Percentiles rank a stretch among this genome's conserved stretches.
phyloP scores from a whole-genome alignment of 2,888 invertebrate genomes.

The Magallana nippona region DNA sequence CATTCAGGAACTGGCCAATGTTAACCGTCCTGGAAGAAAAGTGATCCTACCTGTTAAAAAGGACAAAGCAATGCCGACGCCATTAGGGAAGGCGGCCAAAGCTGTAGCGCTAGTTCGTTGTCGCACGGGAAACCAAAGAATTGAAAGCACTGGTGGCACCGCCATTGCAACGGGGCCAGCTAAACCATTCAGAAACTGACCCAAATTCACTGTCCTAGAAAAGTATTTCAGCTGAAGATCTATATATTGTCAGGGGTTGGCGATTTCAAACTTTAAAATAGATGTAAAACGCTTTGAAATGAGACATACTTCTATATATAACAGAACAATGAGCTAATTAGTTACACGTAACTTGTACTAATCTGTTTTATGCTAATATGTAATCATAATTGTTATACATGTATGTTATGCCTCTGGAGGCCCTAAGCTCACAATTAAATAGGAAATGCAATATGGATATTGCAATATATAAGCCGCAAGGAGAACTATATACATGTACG shows the following conservation, averaged over 20 bases:
- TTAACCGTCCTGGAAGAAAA: conserved; percentile 72
- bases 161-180: conserved; percentile 80
- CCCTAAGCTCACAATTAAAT: too few species aligned
- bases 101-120: conserved; percentile 81
- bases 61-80: conserved; percentile 69
- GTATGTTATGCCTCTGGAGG: too few species aligned
- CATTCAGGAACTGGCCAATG: conserved; percentile 80
- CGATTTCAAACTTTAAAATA: too few species aligned
- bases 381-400: too few species aligned
- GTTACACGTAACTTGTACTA: neutral
- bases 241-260: too few species aligned
- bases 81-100: conserved; percentile 58
- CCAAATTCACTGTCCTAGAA: conserved; percentile 76
- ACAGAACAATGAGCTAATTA: neutral
- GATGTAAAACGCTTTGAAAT: neutral
- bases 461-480: neutral
- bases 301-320: neutral
- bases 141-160: conserved; percentile 80
- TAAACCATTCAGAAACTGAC: conserved; percentile 80
- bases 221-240: neutral
- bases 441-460: neutral
- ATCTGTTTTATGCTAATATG: neutral
- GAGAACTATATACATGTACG: neutral
- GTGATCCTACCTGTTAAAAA: conserved; percentile 70
- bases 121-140: conserved; percentile 81